A percentile compares a stretch with the other conserved stretches of the same genome.
phyloP scores from a whole-genome alignment of 1,140 invertebrate genomes.

The Anastrepha ludens region DNA sequence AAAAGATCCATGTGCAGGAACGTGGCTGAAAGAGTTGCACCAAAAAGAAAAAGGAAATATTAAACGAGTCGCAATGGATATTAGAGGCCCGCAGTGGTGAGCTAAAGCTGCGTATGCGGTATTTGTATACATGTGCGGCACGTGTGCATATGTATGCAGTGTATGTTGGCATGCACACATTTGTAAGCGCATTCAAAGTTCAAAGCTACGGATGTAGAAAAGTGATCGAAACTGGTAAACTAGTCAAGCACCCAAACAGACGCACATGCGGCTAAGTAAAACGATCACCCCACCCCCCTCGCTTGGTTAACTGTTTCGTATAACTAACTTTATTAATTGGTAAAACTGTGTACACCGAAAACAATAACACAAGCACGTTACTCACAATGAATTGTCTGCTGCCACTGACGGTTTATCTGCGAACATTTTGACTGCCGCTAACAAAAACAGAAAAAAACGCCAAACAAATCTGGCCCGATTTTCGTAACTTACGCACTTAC shows the following conservation, averaged over 20 bases:
- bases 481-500: not conserved
- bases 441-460: not conserved
- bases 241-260: not conserved
- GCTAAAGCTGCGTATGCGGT: not conserved
- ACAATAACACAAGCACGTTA: not conserved
- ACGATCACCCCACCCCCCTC: not conserved
- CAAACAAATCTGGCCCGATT: not conserved
- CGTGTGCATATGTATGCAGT: not conserved
- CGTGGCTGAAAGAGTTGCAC: not conserved
- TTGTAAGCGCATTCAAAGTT: not conserved
- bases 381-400: not conserved
- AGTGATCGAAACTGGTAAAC: not conserved
- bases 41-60: not conserved
- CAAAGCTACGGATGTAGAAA: constrained; percentile 10
- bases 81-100: not conserved
- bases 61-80: not conserved
- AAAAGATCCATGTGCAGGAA: not conserved
- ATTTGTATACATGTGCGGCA: too few species aligned
- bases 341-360: not conserved
- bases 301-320: not conserved
- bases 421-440: not conserved
- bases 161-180: not conserved
- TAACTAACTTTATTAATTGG: not conserved
- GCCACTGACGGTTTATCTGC: not conserved
- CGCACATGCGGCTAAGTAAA: not conserved